Evolutionary conservation across 2,888 invertebrate genomes (phyloP).

Genomic region (Tiphia femorata): DNA sequence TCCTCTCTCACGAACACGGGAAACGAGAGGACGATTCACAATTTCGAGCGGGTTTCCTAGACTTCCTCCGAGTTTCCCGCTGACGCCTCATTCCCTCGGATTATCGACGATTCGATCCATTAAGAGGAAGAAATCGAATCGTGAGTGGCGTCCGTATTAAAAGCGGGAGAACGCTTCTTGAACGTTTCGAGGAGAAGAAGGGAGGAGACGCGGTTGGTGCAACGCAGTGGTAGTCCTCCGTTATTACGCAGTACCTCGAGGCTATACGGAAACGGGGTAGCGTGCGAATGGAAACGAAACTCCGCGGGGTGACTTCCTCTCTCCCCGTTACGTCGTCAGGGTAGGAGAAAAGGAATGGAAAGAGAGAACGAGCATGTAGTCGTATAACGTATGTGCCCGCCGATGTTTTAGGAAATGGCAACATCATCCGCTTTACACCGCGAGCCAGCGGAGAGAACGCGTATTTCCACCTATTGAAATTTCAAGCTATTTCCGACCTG

Average conservation of each 20-base stretch:
- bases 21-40: no score
- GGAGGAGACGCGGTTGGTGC: conserved; percentile 17
- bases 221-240: conserved; percentile 35
- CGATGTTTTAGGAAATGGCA: conserved; percentile 1
- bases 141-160: conserved; percentile 45
- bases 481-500: conserved; percentile 3
- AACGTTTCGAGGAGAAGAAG: conserved; percentile 2
- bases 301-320: conserved; percentile 26
- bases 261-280: conserved; percentile 32
- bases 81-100: conserved; percentile 38
- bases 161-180: conserved; percentile 24
- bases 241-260: conserved; percentile 40
- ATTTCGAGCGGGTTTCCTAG: not conserved
- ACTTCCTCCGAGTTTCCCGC: conserved; percentile 30
- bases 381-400: not conserved
- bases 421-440: conserved; percentile 2
- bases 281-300: conserved; percentile 36
- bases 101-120: conserved; percentile 54
- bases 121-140: conserved; percentile 46
- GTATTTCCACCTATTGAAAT: not conserved
- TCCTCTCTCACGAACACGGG: no score
- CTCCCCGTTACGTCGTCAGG: not conserved
- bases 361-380: no score
- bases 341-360: conserved; percentile 13
- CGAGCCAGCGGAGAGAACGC: not conserved